phyloP scores from a whole-genome alignment of 2,888 invertebrate species.

The Drosophila helvetica region DNA sequence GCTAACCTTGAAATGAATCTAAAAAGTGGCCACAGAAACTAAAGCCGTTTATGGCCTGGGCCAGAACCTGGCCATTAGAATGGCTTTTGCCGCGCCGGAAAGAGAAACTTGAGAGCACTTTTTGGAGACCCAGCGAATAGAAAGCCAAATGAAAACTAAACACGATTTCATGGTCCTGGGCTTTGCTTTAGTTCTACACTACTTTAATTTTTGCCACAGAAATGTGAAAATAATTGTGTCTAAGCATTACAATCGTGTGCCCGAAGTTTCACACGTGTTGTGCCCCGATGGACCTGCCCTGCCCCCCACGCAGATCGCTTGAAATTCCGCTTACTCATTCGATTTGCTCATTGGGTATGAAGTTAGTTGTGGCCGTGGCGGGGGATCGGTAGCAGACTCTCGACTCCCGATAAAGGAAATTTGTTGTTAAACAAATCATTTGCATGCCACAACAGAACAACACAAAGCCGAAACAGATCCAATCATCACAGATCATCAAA shows the following conservation, averaged over 20 bases:
- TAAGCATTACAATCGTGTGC: conserved; percentile 45
- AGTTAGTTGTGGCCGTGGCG: neutral
- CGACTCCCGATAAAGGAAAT: conserved; percentile 15
- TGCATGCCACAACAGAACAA: conserved; percentile 46
- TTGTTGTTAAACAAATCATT: conserved; percentile 55
- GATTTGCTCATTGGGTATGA: neutral
- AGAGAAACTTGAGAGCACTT: conserved; percentile 68
- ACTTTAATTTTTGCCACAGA: conserved; percentile 64
- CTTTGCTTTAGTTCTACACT: conserved; percentile 73
- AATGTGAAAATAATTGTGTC: conserved; percentile 61
- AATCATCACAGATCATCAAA: conserved; percentile 41
- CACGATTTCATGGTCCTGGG: conserved; percentile 69
- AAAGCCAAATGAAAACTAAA: conserved; percentile 69
- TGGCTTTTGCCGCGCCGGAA: conserved; percentile 67
- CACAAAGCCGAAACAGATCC: conserved; percentile 30
- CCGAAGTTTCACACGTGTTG: conserved; percentile 35
- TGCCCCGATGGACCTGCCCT: neutral
- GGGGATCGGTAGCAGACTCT: conserved; percentile 50
- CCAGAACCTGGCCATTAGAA: conserved; percentile 54
- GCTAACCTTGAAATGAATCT: conserved; percentile 59
- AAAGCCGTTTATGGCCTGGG: conserved; percentile 41
- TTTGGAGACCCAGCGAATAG: conserved; percentile 46
- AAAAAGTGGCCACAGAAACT: conserved; percentile 25
- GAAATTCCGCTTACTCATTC: conserved; percentile 33
- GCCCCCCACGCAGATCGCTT: neutral